phyloP scores from a whole-genome alignment of 2,888 invertebrate genomes.

The Dryobotodes eremita region DNA sequence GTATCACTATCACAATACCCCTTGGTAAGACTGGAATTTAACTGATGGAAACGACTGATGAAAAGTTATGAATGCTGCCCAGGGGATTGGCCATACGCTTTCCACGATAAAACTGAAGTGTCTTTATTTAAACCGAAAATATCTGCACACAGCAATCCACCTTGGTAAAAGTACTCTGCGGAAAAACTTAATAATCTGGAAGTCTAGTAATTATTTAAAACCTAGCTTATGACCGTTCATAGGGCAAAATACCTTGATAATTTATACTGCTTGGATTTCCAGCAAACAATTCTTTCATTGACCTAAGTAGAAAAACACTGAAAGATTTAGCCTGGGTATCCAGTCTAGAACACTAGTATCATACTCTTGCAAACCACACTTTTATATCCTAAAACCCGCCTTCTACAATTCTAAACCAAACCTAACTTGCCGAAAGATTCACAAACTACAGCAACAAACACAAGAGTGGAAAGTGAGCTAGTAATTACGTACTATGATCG shows the following conservation, averaged over 20 bases:
- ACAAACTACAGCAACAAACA: conserved; percentile 31
- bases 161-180: neutral
- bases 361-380: too few relatives aligned
- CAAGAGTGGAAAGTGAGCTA: conserved; percentile 38
- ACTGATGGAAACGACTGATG: neutral
- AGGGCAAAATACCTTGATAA: neutral
- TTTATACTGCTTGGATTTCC: neutral
- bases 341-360: neutral
- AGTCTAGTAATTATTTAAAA: neutral
- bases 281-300: neutral
- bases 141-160: too few relatives aligned
- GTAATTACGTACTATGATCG: conserved; percentile 83
- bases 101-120: neutral
- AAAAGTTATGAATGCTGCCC: conserved; percentile 12
- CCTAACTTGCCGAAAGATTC: conserved; percentile 18
- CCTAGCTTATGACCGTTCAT: neutral
- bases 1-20: neutral
- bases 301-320: neutral
- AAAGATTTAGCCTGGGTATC: neutral
- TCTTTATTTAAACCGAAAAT: neutral
- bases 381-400: neutral
- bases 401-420: neutral
- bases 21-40: neutral
- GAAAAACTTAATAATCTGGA: neutral
- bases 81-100: neutral